phyloP scores from a whole-genome alignment of 2,113 vertebrate genomes.

The Centropristis striata region DNA sequence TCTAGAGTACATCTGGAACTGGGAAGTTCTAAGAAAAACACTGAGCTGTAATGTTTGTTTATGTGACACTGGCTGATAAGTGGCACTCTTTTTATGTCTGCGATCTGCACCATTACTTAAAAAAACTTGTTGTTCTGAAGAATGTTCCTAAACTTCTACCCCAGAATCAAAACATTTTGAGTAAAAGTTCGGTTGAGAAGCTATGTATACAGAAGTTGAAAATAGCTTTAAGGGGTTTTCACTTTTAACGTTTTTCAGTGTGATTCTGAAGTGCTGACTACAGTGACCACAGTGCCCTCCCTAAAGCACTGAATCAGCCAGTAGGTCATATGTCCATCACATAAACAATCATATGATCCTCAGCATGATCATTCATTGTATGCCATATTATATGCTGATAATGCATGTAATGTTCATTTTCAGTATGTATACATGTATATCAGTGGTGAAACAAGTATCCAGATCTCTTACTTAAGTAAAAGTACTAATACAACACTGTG shows the following conservation, averaged over 20 bases:
- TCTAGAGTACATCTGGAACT: neutral
- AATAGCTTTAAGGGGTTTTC: no score
- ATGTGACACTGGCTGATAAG: neutral
- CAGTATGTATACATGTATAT: neutral
- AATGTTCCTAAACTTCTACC: neutral
- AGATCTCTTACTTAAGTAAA: no score
- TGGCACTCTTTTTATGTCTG: neutral
- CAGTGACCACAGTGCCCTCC: neutral
- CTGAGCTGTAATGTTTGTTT: neutral
- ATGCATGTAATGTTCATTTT: neutral
- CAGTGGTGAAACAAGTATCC: no score
- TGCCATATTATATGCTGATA: neutral
- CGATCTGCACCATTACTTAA: neutral
- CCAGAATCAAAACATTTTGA: neutral
- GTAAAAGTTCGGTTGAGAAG: neutral
- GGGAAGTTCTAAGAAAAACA: neutral
- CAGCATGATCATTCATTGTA: neutral
- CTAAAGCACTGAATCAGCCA: neutral
- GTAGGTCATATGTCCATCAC: neutral
- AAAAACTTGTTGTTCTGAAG: neutral
- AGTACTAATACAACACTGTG: no score
- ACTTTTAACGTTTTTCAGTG: no score
- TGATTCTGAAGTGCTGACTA: neutral
- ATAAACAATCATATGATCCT: neutral
- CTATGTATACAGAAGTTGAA: neutral